A percentile compares a stretch with the other conserved stretches of the same genome.
Evolutionary conservation across 2,888 invertebrate species (phyloP).

Genomic region (Elmis aenea): DNA sequence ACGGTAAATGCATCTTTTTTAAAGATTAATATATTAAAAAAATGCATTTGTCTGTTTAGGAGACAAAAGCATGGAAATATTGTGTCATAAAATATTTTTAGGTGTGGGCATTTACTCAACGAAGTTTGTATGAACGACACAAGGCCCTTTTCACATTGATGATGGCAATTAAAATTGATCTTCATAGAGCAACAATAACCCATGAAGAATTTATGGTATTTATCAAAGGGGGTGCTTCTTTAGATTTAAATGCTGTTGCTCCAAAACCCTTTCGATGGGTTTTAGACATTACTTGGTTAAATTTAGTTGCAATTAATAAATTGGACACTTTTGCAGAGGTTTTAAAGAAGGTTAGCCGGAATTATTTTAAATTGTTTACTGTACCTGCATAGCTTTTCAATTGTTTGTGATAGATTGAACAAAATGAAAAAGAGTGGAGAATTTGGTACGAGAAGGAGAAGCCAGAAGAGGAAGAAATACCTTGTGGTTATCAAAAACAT

Average conservation of each 20-base stretch:
- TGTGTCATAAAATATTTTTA: too few species aligned
- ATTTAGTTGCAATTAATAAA: constrained; percentile 89
- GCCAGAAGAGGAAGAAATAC: constrained; percentile 87
- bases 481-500: constrained; percentile 80
- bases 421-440: constrained; percentile 84
- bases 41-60: too few species aligned
- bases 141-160: constrained; percentile 90
- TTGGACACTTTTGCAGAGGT: constrained; percentile 75
- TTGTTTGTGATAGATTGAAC: constrained; percentile 58
- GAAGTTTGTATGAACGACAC: constrained; percentile 90
- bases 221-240: constrained; percentile 92
- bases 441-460: constrained; percentile 88
- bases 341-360: constrained; percentile 58
- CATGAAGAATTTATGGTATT: constrained; percentile 92
- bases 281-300: constrained; percentile 92
- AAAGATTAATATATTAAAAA: too few species aligned
- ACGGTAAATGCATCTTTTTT: too few species aligned
- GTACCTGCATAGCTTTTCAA: neutral
- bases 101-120: constrained; percentile 86
- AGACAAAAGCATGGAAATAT: too few species aligned
- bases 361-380: constrained; percentile 1
- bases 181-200: constrained; percentile 72
- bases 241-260: constrained; percentile 86
- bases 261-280: constrained; percentile 95
- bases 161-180: constrained; percentile 93